Evolutionary conservation across 2,888 invertebrate species (phyloP).

Genomic region (Agelastica alni): DNA sequence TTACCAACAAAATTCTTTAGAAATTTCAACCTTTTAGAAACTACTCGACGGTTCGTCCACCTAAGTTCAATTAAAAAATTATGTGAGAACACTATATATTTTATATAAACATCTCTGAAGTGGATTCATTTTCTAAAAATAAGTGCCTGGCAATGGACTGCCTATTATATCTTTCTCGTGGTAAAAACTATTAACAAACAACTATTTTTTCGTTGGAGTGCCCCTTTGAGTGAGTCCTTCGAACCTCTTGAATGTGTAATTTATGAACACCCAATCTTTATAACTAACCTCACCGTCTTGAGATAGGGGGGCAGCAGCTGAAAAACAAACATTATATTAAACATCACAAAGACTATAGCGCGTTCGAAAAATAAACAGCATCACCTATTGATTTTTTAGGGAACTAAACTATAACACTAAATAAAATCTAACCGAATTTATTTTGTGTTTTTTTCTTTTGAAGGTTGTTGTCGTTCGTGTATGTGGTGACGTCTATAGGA

Average conservation of each 20-base stretch:
- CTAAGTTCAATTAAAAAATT: slow-evolving; percentile 22
- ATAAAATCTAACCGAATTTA: too few relatives aligned
- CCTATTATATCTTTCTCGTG: slow-evolving; percentile 26
- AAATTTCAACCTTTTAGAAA: too few relatives aligned
- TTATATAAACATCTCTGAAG: slow-evolving; percentile 30
- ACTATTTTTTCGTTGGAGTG: slow-evolving; percentile 77
- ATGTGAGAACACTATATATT: slow-evolving; percentile 32
- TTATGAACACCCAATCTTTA: slow-evolving; percentile 99
- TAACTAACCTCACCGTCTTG: slow-evolving; percentile 90
- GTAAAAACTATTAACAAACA: slow-evolving; percentile 33
- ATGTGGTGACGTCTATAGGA: too few relatives aligned
- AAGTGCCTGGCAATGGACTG: slow-evolving; percentile 38
- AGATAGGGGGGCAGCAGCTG: slow-evolving; percentile 84
- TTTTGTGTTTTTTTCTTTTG: too few relatives aligned
- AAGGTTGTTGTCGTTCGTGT: too few relatives aligned
- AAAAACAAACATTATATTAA: too few relatives aligned
- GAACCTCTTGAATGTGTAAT: slow-evolving; percentile 99
- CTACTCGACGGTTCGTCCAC: too few relatives aligned
- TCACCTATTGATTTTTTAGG: too few relatives aligned
- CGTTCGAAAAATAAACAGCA: too few relatives aligned
- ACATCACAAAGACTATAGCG: too few relatives aligned
- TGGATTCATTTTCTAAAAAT: slow-evolving; percentile 48
- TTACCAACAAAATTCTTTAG: too few relatives aligned
- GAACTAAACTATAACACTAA: too few relatives aligned
- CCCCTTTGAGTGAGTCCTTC: slow-evolving; percentile 94